These are phyloP conservation scores for Echiichthys vipera DNA, from an alignment of 2,797 vertebrate species.

Conservation along the genomic window DNA sequence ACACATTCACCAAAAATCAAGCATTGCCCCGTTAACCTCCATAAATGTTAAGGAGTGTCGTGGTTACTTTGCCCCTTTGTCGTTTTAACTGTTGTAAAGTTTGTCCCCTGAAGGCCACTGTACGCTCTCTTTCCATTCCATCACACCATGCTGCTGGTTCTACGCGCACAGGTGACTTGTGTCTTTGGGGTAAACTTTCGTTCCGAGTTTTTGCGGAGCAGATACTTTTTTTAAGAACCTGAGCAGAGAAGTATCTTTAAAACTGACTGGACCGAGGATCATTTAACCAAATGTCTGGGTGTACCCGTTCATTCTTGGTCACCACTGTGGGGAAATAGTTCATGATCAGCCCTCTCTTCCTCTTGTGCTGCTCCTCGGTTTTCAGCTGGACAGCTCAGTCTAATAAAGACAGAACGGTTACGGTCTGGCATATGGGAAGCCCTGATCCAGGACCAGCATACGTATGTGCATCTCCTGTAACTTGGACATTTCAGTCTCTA, in stretches of 20 bases:
- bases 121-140: background rate
- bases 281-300: slow-evolving; percentile 2
- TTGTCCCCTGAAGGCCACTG: slow-evolving; percentile 32
- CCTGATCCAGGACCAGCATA: background rate
- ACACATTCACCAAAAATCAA: slow-evolving; percentile 49
- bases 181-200: background rate
- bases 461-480: background rate
- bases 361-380: background rate
- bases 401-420: slow-evolving; percentile 1
- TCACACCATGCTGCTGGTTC: background rate
- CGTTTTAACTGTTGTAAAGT: slow-evolving; percentile 13
- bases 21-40: slow-evolving; percentile 48
- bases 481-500: slow-evolving; percentile 5
- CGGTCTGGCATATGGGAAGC: background rate
- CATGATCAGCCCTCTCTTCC: background rate
- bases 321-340: background rate
- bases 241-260: background rate
- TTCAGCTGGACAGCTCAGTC: slow-evolving; percentile 4
- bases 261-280: background rate
- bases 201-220: background rate
- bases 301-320: slow-evolving; percentile 7
- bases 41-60: slow-evolving; percentile 48
- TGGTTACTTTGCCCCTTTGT: slow-evolving; percentile 39
- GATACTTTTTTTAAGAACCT: too few species aligned
- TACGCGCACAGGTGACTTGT: background rate